A percentile compares a stretch with the other conserved stretches of the same genome.
Evolutionary conservation across 2,797 vertebrate genomes (phyloP).

Genomic region (Epinephelus coioides): DNA sequence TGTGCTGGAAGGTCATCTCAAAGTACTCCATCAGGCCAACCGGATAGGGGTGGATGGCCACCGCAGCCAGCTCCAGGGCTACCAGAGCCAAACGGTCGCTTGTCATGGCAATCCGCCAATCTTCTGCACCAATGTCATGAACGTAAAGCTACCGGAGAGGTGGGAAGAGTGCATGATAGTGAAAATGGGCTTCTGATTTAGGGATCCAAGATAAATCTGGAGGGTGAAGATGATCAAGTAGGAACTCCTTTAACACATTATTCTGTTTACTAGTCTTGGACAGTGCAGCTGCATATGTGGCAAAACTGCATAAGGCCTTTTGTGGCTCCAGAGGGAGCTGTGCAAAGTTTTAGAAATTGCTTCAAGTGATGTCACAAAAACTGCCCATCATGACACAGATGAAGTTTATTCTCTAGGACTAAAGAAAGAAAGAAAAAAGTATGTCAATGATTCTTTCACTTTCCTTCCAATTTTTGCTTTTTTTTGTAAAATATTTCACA

Average conservation of each 20-base stretch:
- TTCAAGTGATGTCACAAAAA: not conserved
- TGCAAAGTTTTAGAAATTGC: not conserved
- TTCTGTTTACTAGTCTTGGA: not conserved
- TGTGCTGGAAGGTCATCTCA: slow-evolving; percentile 86
- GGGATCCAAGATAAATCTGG: not conserved
- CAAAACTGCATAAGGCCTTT: too few species aligned
- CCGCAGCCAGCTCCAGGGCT: slow-evolving; percentile 91
- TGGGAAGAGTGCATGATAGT: not conserved
- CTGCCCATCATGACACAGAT: not conserved
- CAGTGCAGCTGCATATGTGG: not conserved
- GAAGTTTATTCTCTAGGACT: too few species aligned
- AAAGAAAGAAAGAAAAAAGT: not conserved
- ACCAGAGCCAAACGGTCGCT: slow-evolving; percentile 92
- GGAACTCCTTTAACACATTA: not conserved
- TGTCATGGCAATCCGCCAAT: slow-evolving; percentile 96
- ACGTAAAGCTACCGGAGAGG: slow-evolving; percentile 88
- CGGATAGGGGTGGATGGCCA: slow-evolving; percentile 92
- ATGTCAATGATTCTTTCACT: not conserved
- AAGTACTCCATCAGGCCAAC: slow-evolving; percentile 89
- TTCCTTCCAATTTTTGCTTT: slow-evolving; percentile 11
- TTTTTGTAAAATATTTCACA: not conserved
- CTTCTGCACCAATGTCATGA: slow-evolving; percentile 93
- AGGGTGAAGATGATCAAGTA: not conserved
- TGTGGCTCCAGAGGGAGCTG: too few species aligned
- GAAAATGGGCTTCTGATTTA: not conserved